A percentile compares a stretch with the other conserved stretches of the same genome.
phyloP scores from a whole-genome alignment of 2,888 invertebrate species.

The Rapana venosa region DNA sequence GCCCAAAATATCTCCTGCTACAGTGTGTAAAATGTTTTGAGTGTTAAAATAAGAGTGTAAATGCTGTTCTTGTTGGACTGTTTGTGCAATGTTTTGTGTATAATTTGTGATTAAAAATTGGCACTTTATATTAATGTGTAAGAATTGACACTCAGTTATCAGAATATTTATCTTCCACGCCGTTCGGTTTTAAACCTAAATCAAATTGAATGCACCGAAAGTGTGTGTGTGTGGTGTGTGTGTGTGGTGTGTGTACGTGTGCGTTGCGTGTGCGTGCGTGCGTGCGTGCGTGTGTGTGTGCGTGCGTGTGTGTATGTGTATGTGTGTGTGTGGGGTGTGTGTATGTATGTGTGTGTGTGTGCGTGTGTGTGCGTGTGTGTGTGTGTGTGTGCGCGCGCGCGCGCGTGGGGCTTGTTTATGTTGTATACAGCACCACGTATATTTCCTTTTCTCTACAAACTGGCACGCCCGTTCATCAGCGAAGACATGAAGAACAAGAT shows the following conservation, averaged over 20 bases:
- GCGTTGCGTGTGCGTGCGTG: background rate
- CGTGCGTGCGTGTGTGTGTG: background rate
- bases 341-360: too few relatives aligned
- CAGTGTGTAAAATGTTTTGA: too few relatives aligned
- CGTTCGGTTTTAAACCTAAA: too few relatives aligned
- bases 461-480: slow-evolving; percentile 91
- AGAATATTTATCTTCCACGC: too few relatives aligned
- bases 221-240: slow-evolving; percentile 2
- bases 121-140: background rate
- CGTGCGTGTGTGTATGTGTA: background rate
- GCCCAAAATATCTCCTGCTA: too few relatives aligned
- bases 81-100: too few relatives aligned
- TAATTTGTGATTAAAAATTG: too few relatives aligned
- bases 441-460: slow-evolving; percentile 90
- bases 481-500: slow-evolving; percentile 94
- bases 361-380: background rate
- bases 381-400: background rate
- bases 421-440: slow-evolving; percentile 88
- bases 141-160: background rate
- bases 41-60: too few relatives aligned
- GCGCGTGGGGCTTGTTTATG: background rate
- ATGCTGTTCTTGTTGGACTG: too few relatives aligned
- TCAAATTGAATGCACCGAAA: background rate
- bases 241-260: background rate
- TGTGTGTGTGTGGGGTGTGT: slow-evolving; percentile 13